phyloP scores from a whole-genome alignment of 2,113 vertebrate genomes.

The Halichoeres trimaculatus region DNA sequence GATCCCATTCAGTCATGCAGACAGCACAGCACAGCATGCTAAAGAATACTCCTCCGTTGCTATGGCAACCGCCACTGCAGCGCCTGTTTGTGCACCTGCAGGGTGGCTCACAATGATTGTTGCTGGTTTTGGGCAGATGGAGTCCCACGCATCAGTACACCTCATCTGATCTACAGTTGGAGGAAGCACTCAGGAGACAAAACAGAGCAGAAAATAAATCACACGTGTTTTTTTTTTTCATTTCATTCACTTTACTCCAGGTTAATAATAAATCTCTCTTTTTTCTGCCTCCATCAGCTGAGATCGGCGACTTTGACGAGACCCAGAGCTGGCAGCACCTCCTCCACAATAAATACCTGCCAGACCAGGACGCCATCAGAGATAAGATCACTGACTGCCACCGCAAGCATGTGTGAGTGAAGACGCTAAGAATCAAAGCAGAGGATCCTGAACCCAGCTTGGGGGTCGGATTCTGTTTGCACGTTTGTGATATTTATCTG shows the following conservation, averaged over 20 bases:
- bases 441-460: conserved; percentile 21
- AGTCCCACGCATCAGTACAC: conserved; percentile 16
- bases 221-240: not conserved
- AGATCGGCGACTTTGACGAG: conserved; percentile 97
- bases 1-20: conserved; percentile 16
- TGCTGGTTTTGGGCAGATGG: conserved; percentile 43
- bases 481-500: no score
- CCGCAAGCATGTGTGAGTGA: conserved; percentile 74
- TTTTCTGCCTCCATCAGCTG: conserved; percentile 80
- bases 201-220: not conserved
- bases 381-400: conserved; percentile 90
- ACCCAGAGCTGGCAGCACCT: conserved; percentile 92
- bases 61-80: conserved; percentile 45
- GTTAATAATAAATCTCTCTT: conserved; percentile 27
- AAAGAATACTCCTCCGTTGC: conserved; percentile 42
- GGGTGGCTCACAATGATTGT: conserved; percentile 24
- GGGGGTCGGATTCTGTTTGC: conserved; percentile 5
- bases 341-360: conserved; percentile 94
- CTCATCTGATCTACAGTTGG: conserved; percentile 4
- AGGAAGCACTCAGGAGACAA: not conserved
- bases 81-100: conserved; percentile 12
- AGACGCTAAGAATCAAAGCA: no score
- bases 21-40: conserved; percentile 12
- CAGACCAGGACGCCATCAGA: conserved; percentile 93
- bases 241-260: not conserved